Conservation (phyloP, 1,140 invertebrate species). For the Drepana arcuata region DNA sequence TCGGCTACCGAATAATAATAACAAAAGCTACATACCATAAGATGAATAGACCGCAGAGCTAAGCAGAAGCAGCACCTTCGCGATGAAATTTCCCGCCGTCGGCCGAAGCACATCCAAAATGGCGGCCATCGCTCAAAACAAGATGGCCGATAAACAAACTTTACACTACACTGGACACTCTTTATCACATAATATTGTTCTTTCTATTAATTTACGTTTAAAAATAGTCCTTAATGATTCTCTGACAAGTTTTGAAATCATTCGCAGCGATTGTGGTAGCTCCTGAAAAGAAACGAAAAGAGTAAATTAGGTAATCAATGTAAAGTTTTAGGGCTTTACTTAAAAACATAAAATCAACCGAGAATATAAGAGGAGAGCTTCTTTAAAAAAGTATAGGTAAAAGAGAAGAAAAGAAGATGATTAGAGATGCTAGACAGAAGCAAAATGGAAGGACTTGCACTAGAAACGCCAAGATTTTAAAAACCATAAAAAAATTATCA, state of each 20-base stretch:
- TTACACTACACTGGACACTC: conserved; percentile 29
- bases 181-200: conserved; percentile 50
- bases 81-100: conserved; percentile 20
- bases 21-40: conserved; percentile 41
- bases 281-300: conserved; percentile 29
- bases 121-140: conserved; percentile 36
- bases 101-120: conserved; percentile 32
- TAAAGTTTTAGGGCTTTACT: no score
- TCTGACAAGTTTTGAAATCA: conserved; percentile 33
- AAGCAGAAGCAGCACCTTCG: conserved; percentile 33
- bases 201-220: no score
- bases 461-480: no score
- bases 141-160: conserved; percentile 25
- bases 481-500: no score
- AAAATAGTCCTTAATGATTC: no score
- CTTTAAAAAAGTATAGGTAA: no score
- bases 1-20: no score
- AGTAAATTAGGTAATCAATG: conserved; percentile 4
- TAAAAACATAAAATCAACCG: no score
- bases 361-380: no score
- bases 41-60: conserved; percentile 49
- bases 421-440: no score
- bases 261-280: conserved; percentile 22
- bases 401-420: no score
- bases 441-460: no score